Evolutionary conservation across 2,113 vertebrate genomes (phyloP).

Genomic region (Odocoileus virginianus): DNA sequence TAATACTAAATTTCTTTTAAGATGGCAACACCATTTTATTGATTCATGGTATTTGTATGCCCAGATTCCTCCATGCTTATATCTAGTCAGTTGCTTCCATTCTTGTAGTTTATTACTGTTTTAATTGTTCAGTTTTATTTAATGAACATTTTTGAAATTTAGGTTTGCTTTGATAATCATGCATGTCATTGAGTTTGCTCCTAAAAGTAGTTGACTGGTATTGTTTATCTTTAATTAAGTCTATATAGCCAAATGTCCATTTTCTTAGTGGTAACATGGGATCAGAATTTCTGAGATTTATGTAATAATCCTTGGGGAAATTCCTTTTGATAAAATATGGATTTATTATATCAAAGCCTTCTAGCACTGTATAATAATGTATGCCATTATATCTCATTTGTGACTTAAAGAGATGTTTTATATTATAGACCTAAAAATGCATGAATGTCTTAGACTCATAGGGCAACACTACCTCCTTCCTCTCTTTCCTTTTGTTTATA

Average conservation of each 20-base stretch:
- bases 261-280: neutral
- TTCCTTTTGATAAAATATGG: neutral
- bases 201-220: slow-evolving; percentile 28
- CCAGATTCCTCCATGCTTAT: slow-evolving; percentile 53
- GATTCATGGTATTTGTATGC: slow-evolving; percentile 32
- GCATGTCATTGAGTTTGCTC: slow-evolving; percentile 30
- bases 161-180: slow-evolving; percentile 15
- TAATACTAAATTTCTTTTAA: neutral
- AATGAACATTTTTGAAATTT: neutral
- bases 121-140: neutral
- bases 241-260: neutral
- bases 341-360: neutral
- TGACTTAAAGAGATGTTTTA: neutral
- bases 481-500: neutral
- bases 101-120: slow-evolving; percentile 4
- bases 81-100: slow-evolving; percentile 15
- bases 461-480: neutral
- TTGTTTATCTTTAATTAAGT: neutral
- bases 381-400: neutral
- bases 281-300: neutral
- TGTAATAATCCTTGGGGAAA: neutral
- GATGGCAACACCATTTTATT: neutral
- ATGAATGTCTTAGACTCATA: neutral
- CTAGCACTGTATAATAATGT: neutral
- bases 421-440: neutral